phyloP scores from a whole-genome alignment of 2,797 vertebrate genomes.

The Melanotaenia maccullochi region DNA sequence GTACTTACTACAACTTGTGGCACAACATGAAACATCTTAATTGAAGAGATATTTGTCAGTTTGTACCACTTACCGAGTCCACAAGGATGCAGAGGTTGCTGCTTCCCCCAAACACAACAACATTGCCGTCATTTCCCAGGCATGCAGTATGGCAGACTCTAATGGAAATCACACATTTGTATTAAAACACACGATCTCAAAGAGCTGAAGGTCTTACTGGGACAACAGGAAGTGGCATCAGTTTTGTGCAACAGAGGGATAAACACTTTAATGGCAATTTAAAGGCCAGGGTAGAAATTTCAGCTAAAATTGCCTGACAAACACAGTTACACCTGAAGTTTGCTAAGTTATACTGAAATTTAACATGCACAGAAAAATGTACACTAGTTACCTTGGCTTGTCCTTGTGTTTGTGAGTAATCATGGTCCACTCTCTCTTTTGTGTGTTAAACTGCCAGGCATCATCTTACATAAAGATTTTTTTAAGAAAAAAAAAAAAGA shows the following conservation, averaged over 20 bases:
- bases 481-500: background rate
- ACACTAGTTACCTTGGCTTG: constrained; percentile 85
- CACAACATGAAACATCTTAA: constrained; percentile 1
- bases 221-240: background rate
- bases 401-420: constrained; percentile 85
- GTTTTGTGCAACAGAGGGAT: background rate
- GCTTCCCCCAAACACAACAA: constrained; percentile 94
- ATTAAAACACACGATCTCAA: background rate
- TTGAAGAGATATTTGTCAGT: too few species aligned
- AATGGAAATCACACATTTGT: background rate
- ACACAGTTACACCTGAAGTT: background rate
- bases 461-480: constrained; percentile 83
- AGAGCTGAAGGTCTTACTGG: background rate
- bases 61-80: constrained; percentile 86
- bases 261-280: background rate
- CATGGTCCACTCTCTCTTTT: constrained; percentile 87
- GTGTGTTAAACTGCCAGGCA: constrained; percentile 89
- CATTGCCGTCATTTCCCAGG: constrained; percentile 88
- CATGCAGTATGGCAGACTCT: constrained; percentile 94
- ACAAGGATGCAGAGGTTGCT: constrained; percentile 87
- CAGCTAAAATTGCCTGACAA: background rate
- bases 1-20: background rate
- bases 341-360: background rate
- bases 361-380: background rate
- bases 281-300: background rate